Percentiles rank a stretch among this genome's conserved stretches.
Conservation (phyloP, 2,113 vertebrate genomes). For the Leptobrachium leishanense region DNA sequence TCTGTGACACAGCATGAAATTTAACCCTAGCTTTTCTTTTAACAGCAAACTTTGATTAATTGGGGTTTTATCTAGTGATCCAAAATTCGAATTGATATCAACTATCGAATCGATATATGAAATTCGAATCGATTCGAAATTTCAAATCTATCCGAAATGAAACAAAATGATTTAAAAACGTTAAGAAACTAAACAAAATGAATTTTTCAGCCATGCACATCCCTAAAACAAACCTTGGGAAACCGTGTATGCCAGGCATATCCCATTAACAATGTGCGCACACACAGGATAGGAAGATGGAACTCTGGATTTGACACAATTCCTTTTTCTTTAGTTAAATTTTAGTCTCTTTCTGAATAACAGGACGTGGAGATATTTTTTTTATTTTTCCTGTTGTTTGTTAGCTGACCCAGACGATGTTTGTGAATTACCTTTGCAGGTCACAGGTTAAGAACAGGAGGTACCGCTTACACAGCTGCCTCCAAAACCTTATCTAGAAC, state of each 20-base stretch:
- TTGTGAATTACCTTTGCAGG: conserved; percentile 6
- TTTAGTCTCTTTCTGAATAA: neutral
- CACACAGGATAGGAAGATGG: neutral
- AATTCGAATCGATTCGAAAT: too few species aligned
- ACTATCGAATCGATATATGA: too few species aligned
- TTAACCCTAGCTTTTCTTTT: too few species aligned
- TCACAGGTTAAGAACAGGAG: conserved; percentile 29
- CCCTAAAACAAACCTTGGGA: neutral
- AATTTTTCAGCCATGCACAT: too few species aligned
- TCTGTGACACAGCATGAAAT: too few species aligned
- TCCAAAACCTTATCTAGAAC: conserved; percentile 18
- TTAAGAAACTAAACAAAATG: too few species aligned
- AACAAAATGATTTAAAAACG: too few species aligned
- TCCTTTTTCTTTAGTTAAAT: neutral
- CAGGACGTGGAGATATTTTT: neutral
- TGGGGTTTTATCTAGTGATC: too few species aligned
- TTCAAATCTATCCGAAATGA: too few species aligned
- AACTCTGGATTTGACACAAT: neutral
- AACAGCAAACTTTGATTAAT: too few species aligned
- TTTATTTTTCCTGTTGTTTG: conserved; percentile 14
- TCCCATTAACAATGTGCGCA: neutral
- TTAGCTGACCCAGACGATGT: conserved; percentile 18
- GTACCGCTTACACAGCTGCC: conserved; percentile 3
- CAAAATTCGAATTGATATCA: too few species aligned
- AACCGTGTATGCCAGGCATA: neutral